Percentiles rank a stretch among this genome's conserved stretches.
Evolutionary conservation across 2,888 invertebrate species (phyloP).

Genomic region (Eristalinus aeneus): DNA sequence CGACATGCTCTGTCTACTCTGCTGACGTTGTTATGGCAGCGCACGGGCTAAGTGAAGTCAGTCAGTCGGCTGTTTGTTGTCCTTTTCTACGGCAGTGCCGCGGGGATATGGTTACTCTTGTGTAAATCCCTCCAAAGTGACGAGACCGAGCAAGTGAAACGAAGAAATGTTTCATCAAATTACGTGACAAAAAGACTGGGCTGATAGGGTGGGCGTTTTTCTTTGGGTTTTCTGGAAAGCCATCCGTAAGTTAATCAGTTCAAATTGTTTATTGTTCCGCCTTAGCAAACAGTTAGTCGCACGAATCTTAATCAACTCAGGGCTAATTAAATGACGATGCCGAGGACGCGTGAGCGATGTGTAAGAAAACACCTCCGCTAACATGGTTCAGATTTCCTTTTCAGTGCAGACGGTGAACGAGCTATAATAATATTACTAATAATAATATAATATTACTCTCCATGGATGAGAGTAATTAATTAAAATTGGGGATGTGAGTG

Average conservation of each 20-base stretch:
- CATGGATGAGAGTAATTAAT: background rate
- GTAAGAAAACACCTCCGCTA: background rate
- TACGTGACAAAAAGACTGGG: constrained; percentile 28
- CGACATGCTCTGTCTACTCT: background rate
- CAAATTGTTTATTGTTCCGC: constrained; percentile 32
- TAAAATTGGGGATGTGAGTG: background rate
- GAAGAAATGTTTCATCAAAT: constrained; percentile 36
- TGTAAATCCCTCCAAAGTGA: constrained; percentile 1
- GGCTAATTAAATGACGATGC: constrained; percentile 46
- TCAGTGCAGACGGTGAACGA: background rate
- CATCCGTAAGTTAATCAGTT: constrained; percentile 26
- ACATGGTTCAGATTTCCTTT: background rate
- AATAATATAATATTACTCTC: background rate
- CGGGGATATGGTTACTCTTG: constrained; percentile 11
- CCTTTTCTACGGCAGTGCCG: constrained; percentile 17
- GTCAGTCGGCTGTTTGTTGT: constrained; percentile 13
- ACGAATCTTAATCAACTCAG: constrained; percentile 24
- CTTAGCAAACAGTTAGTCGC: background rate
- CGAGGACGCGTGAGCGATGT: background rate
- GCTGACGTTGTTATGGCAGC: constrained; percentile 3
- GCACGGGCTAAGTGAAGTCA: background rate
- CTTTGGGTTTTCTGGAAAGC: constrained; percentile 4
- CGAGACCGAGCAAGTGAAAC: background rate
- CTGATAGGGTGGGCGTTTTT: background rate
- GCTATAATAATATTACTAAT: constrained; percentile 1